Evolutionary conservation across 2,113 vertebrate genomes (phyloP).

Genomic region (Lycaon pictus): DNA sequence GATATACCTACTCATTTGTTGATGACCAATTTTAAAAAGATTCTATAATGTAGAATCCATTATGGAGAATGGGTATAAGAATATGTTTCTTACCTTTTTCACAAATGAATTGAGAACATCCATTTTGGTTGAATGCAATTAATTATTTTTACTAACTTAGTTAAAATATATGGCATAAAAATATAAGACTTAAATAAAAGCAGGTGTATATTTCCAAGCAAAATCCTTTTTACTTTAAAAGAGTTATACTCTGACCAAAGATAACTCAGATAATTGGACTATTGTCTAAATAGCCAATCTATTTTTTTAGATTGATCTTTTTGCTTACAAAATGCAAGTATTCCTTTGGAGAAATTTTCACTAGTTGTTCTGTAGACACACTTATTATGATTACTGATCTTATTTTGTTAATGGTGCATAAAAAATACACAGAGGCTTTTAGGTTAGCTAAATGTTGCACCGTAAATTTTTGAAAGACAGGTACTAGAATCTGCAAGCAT

Average conservation of each 20-base stretch:
- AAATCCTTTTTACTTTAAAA: background rate
- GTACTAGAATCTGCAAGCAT: background rate
- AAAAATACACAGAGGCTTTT: background rate
- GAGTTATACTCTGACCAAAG: background rate
- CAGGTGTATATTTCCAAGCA: background rate
- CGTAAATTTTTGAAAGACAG: background rate
- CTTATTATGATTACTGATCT: background rate
- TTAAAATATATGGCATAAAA: conserved; percentile 31
- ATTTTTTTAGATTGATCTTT: background rate
- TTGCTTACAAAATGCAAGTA: conserved; percentile 1
- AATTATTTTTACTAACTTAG: conserved; percentile 20
- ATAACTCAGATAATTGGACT: background rate
- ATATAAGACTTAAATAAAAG: conserved; percentile 33
- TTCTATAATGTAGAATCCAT: background rate
- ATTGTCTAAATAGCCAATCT: background rate
- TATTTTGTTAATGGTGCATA: background rate
- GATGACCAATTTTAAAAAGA: background rate
- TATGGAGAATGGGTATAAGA: background rate
- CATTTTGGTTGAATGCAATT: background rate
- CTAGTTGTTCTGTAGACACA: conserved; percentile 1
- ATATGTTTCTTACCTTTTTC: background rate
- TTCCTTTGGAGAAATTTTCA: background rate
- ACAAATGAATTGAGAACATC: background rate
- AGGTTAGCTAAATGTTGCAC: background rate
- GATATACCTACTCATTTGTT: background rate